These are phyloP conservation scores for Chaunax sp. DNA, from an alignment of 2,797 vertebrate species.

Conservation along the genomic window DNA sequence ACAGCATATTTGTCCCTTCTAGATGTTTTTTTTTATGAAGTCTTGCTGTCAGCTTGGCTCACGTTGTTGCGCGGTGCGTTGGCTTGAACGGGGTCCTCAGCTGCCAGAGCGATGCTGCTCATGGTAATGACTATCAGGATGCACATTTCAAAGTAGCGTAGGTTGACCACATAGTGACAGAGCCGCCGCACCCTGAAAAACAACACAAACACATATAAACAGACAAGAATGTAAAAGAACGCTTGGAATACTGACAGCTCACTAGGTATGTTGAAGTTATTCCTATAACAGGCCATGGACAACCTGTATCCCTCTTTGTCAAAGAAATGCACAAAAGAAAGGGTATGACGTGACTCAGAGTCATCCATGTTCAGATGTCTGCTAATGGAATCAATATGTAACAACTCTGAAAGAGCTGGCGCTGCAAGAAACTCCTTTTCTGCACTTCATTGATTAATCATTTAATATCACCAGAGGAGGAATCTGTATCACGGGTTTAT, in stretches of 20 bases:
- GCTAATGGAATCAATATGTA: background rate
- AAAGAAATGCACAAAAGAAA: background rate
- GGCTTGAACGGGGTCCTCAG: slow-evolving; percentile 92
- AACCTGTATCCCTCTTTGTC: background rate
- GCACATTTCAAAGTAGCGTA: slow-evolving; percentile 98
- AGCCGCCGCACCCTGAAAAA: slow-evolving; percentile 88
- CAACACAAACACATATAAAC: slow-evolving; percentile 13
- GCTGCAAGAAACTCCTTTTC: too few species aligned
- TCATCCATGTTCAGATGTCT: background rate
- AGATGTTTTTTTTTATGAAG: slow-evolving; percentile 41
- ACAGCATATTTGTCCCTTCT: slow-evolving; percentile 12
- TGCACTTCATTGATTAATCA: too few species aligned
- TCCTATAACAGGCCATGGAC: slow-evolving; percentile 1
- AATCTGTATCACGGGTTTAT: background rate
- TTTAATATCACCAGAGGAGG: background rate
- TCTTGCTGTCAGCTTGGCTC: slow-evolving; percentile 70
- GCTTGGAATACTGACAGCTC: slow-evolving; percentile 12
- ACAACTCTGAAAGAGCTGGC: background rate
- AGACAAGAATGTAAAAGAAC: background rate
- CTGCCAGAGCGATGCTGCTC: slow-evolving; percentile 97
- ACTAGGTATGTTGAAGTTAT: slow-evolving; percentile 11
- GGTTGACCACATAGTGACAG: slow-evolving; percentile 96
- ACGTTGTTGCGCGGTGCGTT: slow-evolving; percentile 93
- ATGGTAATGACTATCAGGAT: slow-evolving; percentile 96
- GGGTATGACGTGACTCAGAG: background rate